These are phyloP conservation scores for Athene cunicularia DNA, from an alignment of 2,113 vertebrate genomes.

Conservation along the genomic window DNA sequence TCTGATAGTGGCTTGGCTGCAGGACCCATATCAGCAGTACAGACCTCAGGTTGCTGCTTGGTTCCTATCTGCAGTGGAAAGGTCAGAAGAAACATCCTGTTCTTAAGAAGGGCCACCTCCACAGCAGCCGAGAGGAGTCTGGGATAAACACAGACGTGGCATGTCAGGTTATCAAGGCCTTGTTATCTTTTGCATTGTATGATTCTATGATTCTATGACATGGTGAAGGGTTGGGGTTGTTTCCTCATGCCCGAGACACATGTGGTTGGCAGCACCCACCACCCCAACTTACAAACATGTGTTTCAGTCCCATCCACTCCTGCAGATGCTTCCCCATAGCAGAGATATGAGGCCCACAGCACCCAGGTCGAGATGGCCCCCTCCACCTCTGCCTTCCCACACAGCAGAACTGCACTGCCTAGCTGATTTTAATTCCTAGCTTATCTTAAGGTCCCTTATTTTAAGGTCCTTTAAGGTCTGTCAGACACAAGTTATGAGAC, in stretches of 20 bases:
- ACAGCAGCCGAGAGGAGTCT: background rate
- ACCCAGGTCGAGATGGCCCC: background rate
- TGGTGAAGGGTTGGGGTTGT: background rate
- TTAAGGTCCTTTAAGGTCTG: background rate
- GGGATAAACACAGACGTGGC: background rate
- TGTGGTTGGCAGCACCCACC: background rate
- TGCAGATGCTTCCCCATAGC: background rate
- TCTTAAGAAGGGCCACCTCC: background rate
- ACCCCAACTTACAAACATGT: background rate
- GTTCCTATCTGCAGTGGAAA: background rate
- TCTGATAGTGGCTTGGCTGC: background rate
- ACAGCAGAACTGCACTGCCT: background rate
- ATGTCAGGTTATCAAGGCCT: background rate
- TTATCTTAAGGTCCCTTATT: background rate
- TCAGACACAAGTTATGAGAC: background rate
- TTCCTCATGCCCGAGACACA: background rate
- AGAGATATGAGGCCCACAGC: background rate
- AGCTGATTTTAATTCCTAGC: background rate
- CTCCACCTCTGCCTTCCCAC: background rate
- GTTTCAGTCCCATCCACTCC: background rate
- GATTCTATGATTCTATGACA: background rate
- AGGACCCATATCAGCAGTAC: background rate
- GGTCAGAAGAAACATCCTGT: background rate
- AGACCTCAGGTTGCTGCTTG: background rate
- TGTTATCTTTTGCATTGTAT: background rate